Evolutionary conservation across 1,140 invertebrate species (phyloP), one percentile per base, ranked within the genome.

Genomic region (Pentalonia nigronervosa): DNA sequence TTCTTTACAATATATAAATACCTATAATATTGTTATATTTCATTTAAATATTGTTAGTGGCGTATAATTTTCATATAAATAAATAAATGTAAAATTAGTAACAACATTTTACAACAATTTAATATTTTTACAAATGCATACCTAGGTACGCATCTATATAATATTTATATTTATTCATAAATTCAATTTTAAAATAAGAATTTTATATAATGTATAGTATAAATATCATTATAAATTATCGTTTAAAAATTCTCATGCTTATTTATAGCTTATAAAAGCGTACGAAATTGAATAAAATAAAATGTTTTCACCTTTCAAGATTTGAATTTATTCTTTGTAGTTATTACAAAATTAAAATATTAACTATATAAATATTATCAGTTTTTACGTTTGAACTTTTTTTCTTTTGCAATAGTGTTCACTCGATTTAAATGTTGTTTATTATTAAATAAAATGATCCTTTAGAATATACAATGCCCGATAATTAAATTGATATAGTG

Each of bases 401-500:
- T 21, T 23, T 41, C 56, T 90, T 90, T 90, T 41, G 21, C 30
- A 23, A 25, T 53, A 47, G 20, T 34, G n/a, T 48, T n/a, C 14
- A 9, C 53, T 60, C 25, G 36, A 41, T 90, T 21, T 11, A 60
- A 60, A 60, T 60, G 25, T 90, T 90, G 30, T 60, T 53, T 90
- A 90, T 60, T 60, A 60, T 45, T 90, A 45, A 60, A 90, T 90
- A 45, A 7, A 45, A 90, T 60, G 53, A 60, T n/a, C 8, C 36
- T 88, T 60, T 60, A 30, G 4, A 90, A 56, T 11, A 9, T n/a
- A 90, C 50, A 90, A 90, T 60, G 36, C 88, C 7, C 4, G 14
- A 41, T 90, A 90, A 90, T 90, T 90, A 60, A 36, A 90, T 90
- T 23, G 83, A 86, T 50, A 14, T n/a, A 87, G 45, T 50, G 86